phyloP scores from a whole-genome alignment of 2,113 vertebrate species.

The Cervus canadensis region DNA sequence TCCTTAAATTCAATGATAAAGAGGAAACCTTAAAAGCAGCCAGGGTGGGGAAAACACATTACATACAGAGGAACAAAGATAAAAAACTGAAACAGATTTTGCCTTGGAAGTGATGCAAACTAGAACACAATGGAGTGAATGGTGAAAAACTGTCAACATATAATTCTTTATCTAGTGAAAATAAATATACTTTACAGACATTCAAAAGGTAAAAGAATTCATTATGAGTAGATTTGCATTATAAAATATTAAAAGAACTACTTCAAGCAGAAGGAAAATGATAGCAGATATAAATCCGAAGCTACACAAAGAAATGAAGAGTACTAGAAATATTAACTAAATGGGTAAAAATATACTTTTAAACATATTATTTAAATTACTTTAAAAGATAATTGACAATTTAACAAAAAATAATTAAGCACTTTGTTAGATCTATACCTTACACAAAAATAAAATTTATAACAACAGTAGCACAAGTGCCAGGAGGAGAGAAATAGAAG shows the following conservation, averaged over 20 bases:
- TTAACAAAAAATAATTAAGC: conserved; percentile 9
- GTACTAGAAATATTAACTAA: not conserved
- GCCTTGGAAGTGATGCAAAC: not conserved
- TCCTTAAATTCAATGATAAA: not conserved
- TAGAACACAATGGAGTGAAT: not conserved
- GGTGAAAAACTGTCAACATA: not conserved
- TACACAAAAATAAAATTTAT: not conserved
- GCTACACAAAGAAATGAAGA: conserved; percentile 5
- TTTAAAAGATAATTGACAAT: not conserved
- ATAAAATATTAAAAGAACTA: not conserved
- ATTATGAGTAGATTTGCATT: conserved; percentile 5
- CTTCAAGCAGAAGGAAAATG: not conserved
- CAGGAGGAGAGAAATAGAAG: not conserved
- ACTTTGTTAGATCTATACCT: not conserved
- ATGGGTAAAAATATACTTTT: not conserved
- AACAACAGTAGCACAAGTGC: not conserved
- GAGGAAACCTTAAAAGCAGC: not conserved
- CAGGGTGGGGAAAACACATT: not conserved
- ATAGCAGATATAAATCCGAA: not conserved
- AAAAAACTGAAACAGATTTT: not conserved
- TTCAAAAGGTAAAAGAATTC: conserved; percentile 30
- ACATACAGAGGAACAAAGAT: not conserved
- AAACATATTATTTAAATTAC: not conserved
- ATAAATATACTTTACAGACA: not conserved
- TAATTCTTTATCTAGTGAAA: not conserved